Evolutionary conservation across 1,140 invertebrate species (phyloP), one percentile per base, ranked within the genome.

Genomic region (Vanessa atalanta): DNA sequence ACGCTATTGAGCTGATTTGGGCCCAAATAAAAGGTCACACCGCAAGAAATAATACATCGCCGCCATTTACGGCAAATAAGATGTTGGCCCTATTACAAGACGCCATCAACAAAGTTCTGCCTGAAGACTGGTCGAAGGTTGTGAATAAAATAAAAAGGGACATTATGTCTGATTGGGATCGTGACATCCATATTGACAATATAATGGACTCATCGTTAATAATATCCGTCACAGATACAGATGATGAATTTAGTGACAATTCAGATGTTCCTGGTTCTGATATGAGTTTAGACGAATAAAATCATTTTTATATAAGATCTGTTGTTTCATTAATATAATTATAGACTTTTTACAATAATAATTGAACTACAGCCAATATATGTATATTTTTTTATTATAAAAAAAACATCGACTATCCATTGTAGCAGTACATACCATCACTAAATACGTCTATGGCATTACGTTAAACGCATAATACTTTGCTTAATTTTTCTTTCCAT

Each of bases 191-290:
- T 43, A 51, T 51, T 51, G 50, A 51, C 50, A 51, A 51, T 51
- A 51, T 51, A 51, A 51, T 51, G 50, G 31, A 43, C 64, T 65
- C 64, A 20, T 65, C 43, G 37, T 65, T 47, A 65, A 65, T 48
- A 65, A 43, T 20, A 65, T 65, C 64, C 47, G 64, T 65, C 64
- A 65, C 64, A 65, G 43, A 43, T 65, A 65, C 64, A 65, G 64
- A 65, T 65, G 64, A 65, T 48, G 5, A 65, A 48, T 65, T 65
- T 65, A 65, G 26, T 47, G 64, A 65, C 64, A 65, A 65, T 65
- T 65, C 63, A 65, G 43, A 65, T 65, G 64, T 65, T 65, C 64
- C 50, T 51, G 50, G 50, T 51, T 51, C 50, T 51, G 50, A 14
- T 51, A 51, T 51, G 50, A 12, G 11, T 65, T 65, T 65, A 65